Evolutionary conservation across 2,797 vertebrate species (phyloP).

Genomic region (Acrocephalus scirpaceus): DNA sequence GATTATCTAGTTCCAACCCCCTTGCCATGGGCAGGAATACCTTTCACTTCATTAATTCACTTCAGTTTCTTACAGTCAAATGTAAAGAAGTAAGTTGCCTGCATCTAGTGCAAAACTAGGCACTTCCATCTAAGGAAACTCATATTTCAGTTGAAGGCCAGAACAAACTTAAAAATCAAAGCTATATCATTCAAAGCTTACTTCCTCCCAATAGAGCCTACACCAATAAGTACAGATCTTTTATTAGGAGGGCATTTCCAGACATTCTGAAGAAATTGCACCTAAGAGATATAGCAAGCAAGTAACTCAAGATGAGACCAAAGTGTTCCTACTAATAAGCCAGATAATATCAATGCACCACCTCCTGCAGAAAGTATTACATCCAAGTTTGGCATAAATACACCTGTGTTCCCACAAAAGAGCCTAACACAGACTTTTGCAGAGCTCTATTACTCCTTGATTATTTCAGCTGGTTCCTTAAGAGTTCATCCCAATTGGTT

Average conservation of each 20-base stretch:
- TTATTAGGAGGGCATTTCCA: neutral
- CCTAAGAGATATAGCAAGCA: neutral
- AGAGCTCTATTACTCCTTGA: neutral
- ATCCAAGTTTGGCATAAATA: neutral
- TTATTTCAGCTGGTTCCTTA: neutral
- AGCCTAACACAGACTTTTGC: neutral
- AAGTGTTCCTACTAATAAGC: neutral
- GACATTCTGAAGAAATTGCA: neutral
- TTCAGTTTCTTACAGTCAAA: neutral
- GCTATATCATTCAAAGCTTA: neutral
- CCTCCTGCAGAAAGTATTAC: neutral
- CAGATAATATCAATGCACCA: neutral
- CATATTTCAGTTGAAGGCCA: neutral
- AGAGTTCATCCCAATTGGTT: neutral
- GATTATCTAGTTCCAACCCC: neutral
- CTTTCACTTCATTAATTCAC: neutral
- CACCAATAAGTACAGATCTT: neutral
- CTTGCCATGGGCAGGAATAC: neutral
- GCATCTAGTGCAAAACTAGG: neutral
- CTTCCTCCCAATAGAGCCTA: neutral
- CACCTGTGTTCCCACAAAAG: rapidly evolving
- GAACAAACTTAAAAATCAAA: neutral
- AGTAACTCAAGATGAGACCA: neutral
- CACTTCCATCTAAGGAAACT: neutral
- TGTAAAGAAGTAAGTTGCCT: neutral